Base-by-base conservation (phyloP, 2,797 vertebrate genomes). In the Danionella dracula region DNA sequence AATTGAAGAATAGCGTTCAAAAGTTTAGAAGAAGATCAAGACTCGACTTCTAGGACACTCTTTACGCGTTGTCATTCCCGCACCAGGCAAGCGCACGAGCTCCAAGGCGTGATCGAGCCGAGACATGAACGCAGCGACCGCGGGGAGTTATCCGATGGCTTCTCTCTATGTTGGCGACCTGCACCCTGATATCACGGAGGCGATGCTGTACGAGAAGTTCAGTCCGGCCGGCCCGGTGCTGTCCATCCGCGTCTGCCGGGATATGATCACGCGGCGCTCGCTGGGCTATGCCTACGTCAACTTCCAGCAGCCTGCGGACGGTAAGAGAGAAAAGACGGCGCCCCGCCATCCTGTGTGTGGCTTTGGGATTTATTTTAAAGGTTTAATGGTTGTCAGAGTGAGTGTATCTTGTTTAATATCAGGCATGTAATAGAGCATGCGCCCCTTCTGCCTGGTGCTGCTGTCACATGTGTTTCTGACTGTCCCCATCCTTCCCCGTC, bases 141-240 rank as follows among this genome's bases (percentile, higher is more conserved):
- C 90, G 23, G 93, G 91, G 89, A 97, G 93, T 81, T 97, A 98
- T 88, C 96, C 96, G 15, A 98, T 98, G 96, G 96, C 96, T 54
- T 98, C 96, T 76, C 92, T 98, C 9, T 97, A 98, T 71, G 96
- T 98, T 81, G 96, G 96, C 54, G 95, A 98, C 83, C 89, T 98
- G 89, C 96, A 98, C 90, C 91, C 94, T 42, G 95, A 98, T 44
- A 96, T 98, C 84, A 98, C 96, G 17, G 96, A 99, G 87, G 96
- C 96, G 65, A 96, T 98, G 95, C 91, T 98, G 70, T 99, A 99
- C 0, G 96, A 98, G 90, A 99, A 99, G 88, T 98, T 98, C 88
- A 98, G 95, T 82, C 96, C 96, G 0, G 95, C 95, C 1, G 96
- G 96, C 54, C 96, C 96, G 13, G 95, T 99, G 37, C 91, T 99